Evolutionary conservation across 2,888 invertebrate species (phyloP), one percentile per base, ranked within the genome.

Genomic region (Seira ritae): DNA sequence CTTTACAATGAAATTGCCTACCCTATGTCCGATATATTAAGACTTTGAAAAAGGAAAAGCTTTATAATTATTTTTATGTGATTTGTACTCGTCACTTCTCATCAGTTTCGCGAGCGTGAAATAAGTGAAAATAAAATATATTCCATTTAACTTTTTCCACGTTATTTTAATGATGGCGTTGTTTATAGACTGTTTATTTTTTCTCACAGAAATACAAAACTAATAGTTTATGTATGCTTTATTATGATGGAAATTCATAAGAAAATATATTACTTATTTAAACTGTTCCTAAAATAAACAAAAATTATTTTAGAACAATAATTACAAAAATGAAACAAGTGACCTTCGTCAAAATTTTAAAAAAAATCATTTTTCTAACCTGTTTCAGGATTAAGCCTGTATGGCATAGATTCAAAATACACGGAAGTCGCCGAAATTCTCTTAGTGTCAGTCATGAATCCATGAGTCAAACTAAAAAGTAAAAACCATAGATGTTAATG

Each of bases 361-460:
- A 31, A 4, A 31, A n/a, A n/a, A n/a, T n/a, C n/a, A n/a, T n/a
- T n/a, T 62, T 50, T 0, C n/a, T 71, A 78, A 88, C 92, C 93
- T 6, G 92, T 92, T 24, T 90, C 89, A 3, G 87, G 84, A 86
- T 91, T 90, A 4, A 97, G 95, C 92, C 97, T 98, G 91, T 99
- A 99, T 0, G 98, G 98, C 96, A 98, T 96, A 80, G 98, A 98
- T 92, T 99, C 98, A 91, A 99, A 99, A 92, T 97, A 99, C 84
- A 98, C 95, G 0, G 98, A 98, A 0, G 98, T 98, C 6, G 98
- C 98, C 0, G 98, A 99, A 83, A 99, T 96, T 91, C 96, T 96
- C 91, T 97, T 98, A 8, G 92, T 94, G 6, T 94, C 92, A 0
- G 98, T 98, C 92, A 96, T 96, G 91, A 98, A 98, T 24, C 94